Conservation (phyloP, 1,140 invertebrate species). For the Cheumatopsyche charites region DNA sequence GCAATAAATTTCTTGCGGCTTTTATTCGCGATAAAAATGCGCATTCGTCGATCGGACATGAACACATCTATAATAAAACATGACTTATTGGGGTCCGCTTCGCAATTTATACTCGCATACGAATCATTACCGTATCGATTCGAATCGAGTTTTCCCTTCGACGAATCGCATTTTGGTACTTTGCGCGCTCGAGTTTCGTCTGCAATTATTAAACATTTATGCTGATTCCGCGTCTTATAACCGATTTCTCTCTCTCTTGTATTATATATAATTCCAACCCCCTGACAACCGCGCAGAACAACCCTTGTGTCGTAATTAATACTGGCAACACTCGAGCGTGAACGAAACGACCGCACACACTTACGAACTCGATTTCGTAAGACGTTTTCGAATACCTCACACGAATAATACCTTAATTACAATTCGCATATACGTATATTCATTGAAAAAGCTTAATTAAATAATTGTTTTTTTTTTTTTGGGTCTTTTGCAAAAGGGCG, state of each 20-base stretch:
- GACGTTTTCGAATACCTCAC: too few relatives aligned
- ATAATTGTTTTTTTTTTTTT: too few relatives aligned
- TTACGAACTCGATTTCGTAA: not conserved
- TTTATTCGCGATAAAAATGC: constrained; percentile 19
- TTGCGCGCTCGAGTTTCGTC: too few relatives aligned
- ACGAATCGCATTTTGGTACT: not conserved
- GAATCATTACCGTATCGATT: too few relatives aligned
- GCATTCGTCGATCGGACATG: not conserved
- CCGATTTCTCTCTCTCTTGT: constrained; percentile 11
- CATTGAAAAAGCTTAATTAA: too few relatives aligned
- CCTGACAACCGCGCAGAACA: constrained; percentile 15
- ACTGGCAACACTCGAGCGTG: constrained; percentile 35
- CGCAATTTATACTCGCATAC: too few relatives aligned
- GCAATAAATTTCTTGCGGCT: not conserved
- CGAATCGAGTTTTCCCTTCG: too few relatives aligned
- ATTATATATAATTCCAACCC: too few relatives aligned
- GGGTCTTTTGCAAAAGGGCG: too few relatives aligned
- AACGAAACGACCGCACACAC: constrained; percentile 24
- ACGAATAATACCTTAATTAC: too few relatives aligned
- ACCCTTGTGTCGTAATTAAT: constrained; percentile 36
- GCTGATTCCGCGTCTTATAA: constrained; percentile 40
- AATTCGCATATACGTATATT: too few relatives aligned
- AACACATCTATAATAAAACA: not conserved
- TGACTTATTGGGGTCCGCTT: too few relatives aligned
- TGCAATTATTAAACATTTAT: constrained; percentile 38